A percentile compares a stretch with the other conserved stretches of the same genome.
phyloP scores from a whole-genome alignment of 2,113 vertebrate species.

The Tringa solitaria region DNA sequence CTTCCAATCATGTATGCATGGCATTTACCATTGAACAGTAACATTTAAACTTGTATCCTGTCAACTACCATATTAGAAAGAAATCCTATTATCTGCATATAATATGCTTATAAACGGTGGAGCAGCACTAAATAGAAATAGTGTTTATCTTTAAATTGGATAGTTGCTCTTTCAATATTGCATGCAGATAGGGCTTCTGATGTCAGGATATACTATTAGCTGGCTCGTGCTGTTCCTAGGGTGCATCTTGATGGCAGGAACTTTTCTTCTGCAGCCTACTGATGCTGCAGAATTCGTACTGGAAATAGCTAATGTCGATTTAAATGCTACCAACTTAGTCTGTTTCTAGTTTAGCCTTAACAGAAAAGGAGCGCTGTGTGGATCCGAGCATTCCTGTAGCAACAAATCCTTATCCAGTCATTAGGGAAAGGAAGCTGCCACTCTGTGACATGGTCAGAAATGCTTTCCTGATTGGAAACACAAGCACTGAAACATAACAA shows the following conservation, averaged over 20 bases:
- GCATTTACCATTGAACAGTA: neutral
- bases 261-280: neutral
- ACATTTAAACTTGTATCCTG: conserved; percentile 20
- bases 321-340: neutral
- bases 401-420: neutral
- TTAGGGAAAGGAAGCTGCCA: neutral
- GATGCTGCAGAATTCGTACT: neutral
- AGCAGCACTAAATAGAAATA: conserved; percentile 47
- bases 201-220: neutral
- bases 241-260: neutral
- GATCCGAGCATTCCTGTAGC: neutral
- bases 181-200: conserved; percentile 61
- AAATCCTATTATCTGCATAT: conserved; percentile 48
- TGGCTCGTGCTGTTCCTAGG: neutral
- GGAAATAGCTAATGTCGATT: neutral
- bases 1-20: conserved; percentile 12
- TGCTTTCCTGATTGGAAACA: neutral
- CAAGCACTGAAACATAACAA: neutral
- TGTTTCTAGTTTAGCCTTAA: neutral
- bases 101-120: conserved; percentile 39
- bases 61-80: neutral
- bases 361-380: neutral
- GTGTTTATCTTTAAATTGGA: conserved; percentile 39
- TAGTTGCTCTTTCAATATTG: conserved; percentile 54
- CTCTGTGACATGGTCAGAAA: neutral